Percentiles rank a stretch among this genome's conserved stretches.
Evolutionary conservation across 37 sponge, comb jelly and placozoan genomes (phyloP).

Genomic region (Chondrosia reniformis): DNA sequence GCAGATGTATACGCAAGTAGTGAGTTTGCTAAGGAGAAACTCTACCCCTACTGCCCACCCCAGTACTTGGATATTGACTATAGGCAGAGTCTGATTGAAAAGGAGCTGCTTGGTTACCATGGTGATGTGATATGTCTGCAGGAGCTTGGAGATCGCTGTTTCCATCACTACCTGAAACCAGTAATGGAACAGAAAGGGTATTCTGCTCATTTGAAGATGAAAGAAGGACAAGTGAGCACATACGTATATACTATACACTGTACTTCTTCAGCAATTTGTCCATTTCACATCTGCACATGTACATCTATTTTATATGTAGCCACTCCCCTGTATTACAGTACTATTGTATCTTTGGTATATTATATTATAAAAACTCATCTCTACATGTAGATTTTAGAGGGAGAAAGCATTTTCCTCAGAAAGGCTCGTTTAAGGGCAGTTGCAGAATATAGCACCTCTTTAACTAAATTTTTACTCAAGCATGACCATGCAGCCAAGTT

Average conservation of each 20-base stretch:
- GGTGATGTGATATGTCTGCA: conserved; percentile 84
- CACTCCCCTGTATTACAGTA: no score
- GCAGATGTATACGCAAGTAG: conserved; percentile 54
- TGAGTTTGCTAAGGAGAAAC: conserved; percentile 18
- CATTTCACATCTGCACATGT: no score
- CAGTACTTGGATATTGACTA: conserved; percentile 55
- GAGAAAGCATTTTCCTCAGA: conserved; percentile 68
- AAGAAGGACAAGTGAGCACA: conserved; percentile 48
- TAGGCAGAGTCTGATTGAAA: conserved; percentile 59
- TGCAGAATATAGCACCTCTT: conserved; percentile 2
- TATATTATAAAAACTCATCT: background rate
- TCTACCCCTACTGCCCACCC: conserved; percentile 76
- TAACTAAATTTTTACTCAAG: conserved; percentile 45
- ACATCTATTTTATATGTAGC: no score
- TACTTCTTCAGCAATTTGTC: no score
- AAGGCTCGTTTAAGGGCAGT: conserved; percentile 45
- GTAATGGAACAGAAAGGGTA: conserved; percentile 64
- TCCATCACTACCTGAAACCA: conserved; percentile 47
- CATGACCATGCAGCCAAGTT: conserved; percentile 28
- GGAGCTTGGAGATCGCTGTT: conserved; percentile 59
- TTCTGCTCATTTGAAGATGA: conserved; percentile 41
- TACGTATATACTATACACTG: background rate
- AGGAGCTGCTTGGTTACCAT: conserved; percentile 76
- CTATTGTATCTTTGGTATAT: no score
- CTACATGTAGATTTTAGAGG: conserved; percentile 59